Evolutionary conservation across 2,888 invertebrate species (phyloP).

Genomic region (Scaptomyza reducta): DNA sequence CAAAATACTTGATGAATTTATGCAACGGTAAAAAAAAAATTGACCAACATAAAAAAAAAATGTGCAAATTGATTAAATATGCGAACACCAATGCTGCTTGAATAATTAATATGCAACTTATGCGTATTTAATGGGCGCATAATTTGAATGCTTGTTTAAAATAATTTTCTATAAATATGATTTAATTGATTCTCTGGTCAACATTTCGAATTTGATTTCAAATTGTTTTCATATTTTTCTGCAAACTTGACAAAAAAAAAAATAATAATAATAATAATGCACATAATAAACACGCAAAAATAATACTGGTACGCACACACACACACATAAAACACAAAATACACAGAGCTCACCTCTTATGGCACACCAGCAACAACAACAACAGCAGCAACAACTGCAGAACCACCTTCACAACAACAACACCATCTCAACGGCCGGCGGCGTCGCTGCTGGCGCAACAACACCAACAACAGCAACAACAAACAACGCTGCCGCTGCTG

Average conservation of each 20-base stretch:
- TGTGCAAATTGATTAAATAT: conserved; percentile 46
- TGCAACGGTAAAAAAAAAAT: conserved; percentile 24
- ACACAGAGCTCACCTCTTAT: conserved; percentile 83
- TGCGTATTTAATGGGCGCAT: conserved; percentile 61
- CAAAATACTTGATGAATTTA: conserved; percentile 28
- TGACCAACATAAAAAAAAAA: conserved; percentile 17
- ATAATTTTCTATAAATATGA: conserved; percentile 40
- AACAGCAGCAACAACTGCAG: conserved; percentile 63
- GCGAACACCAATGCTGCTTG: conserved; percentile 61
- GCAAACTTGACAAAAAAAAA: conserved; percentile 32
- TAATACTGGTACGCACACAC: conserved; percentile 22
- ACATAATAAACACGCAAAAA: conserved; percentile 9
- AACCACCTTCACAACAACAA: conserved; percentile 68
- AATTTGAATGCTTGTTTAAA: conserved; percentile 67
- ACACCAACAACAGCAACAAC: conserved; percentile 70
- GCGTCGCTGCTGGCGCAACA: conserved; percentile 83
- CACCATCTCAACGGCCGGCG: conserved; percentile 84
- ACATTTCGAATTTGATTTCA: conserved; percentile 23
- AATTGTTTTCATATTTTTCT: conserved; percentile 7
- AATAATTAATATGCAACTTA: conserved; percentile 67
- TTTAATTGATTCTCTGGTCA: conserved; percentile 35
- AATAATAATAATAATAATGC: conserved; percentile 18
- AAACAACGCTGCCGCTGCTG: conserved; percentile 68
- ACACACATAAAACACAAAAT: conserved; percentile 32
- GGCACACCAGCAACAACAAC: conserved; percentile 82